Base-by-base conservation (phyloP, 2,888 invertebrate genomes). In the Priocnemis perturbator region DNA sequence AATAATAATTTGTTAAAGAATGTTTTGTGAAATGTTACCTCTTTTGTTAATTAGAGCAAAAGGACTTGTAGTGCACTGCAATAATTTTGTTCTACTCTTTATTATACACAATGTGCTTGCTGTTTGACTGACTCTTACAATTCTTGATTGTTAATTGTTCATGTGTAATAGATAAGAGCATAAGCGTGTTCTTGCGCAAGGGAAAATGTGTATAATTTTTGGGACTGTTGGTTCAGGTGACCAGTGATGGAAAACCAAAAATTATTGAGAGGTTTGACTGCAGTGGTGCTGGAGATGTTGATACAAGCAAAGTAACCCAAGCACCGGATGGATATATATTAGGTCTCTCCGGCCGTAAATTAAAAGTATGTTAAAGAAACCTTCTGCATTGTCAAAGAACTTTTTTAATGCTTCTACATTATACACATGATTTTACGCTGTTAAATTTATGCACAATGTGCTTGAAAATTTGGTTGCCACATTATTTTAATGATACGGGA, bases 231-330 rank as follows among this genome's bases (percentile, higher is more conserved):
- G 60, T 81, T 69, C 87, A 98, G 98, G 91, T 93, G 76, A 96
- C 98, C 17, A 93, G 94, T 69, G 95, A 96, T 88, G 98, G 98
- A 53, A 94, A 95, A 84, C 93, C 94, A 19, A 99, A 99, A 91
- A 94, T 99, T 60, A 94, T 99, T 84, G 98, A 98, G 89, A 93
- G 98, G 71, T 96, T 94, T 87, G 98, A 99, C 91, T 97, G 98
- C 85, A 96, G 96, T 81, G 99, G 99, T 20, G 95, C 97, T 86
- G 99, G 99, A 3, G 99, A 99, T 92, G 97, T 99, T 65, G 96
- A 96, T 89, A 98, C 97, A 7, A 95, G 95, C 61, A 94, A 93
- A 69, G 91, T 95, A 74, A 93, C 94, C 7, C 92, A 92, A 69
- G 91, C 91, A 0, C 89, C 89, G 45, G 94, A 96, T 85, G 96